phyloP scores from a whole-genome alignment of 2,113 vertebrate species.

The Peromyscus leucopus region DNA sequence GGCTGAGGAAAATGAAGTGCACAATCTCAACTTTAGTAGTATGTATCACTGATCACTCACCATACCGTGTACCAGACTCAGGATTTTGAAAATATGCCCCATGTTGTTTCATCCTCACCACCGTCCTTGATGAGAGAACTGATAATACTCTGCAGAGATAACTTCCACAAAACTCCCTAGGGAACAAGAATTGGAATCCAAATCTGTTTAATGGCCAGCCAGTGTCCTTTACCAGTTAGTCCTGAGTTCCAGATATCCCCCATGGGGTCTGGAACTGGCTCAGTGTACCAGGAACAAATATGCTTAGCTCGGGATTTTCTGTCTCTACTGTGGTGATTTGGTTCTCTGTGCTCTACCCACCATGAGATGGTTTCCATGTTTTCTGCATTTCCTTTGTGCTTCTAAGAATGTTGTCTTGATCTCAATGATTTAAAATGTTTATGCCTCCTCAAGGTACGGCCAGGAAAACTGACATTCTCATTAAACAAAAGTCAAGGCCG shows the following conservation, averaged over 20 bases:
- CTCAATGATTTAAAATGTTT: conserved; percentile 6
- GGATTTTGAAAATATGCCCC: neutral
- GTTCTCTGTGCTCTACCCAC: neutral
- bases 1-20: neutral
- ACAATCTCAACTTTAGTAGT: neutral
- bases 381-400: conserved; percentile 5
- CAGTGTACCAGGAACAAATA: neutral
- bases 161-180: neutral
- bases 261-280: neutral
- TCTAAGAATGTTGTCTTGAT: neutral
- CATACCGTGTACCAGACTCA: neutral
- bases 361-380: neutral
- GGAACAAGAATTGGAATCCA: neutral
- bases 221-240: neutral
- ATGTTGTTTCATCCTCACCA: neutral
- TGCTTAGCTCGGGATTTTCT: neutral
- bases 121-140: neutral
- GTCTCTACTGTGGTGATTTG: neutral
- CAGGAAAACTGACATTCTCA: neutral
- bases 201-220: neutral
- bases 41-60: neutral
- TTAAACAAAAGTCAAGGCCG: conserved; percentile 37
- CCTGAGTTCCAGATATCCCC: neutral
- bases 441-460: neutral
- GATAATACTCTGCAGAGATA: neutral